A percentile compares a stretch with the other conserved stretches of the same genome.
phyloP scores from a whole-genome alignment of 2,113 vertebrate species.

The Penelope pileata region DNA sequence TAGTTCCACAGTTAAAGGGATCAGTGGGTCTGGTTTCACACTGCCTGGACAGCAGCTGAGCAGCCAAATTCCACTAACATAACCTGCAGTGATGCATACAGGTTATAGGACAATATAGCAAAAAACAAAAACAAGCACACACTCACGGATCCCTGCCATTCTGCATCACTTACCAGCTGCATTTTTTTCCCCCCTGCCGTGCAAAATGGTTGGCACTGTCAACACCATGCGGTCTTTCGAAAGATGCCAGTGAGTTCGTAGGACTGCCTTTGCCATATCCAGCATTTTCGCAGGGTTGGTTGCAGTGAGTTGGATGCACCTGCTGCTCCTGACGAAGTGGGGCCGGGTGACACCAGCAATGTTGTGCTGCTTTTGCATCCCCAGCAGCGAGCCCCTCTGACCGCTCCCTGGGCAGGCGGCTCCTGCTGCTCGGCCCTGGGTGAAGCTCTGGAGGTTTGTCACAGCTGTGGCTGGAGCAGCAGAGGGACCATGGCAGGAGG shows the following conservation, averaged over 20 bases:
- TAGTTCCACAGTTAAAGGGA: neutral
- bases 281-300: neutral
- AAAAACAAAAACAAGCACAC: constrained; percentile 3
- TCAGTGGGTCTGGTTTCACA: neutral
- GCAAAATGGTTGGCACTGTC: constrained; percentile 38
- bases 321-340: neutral
- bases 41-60: neutral
- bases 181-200: neutral
- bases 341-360: neutral
- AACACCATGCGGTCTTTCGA: neutral
- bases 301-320: neutral
- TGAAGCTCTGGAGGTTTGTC: no score
- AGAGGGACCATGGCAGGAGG: neutral
- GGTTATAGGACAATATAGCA: constrained; percentile 2
- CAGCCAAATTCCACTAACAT: constrained; percentile 23
- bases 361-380: neutral
- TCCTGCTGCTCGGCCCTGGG: neutral
- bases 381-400: neutral
- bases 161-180: constrained; percentile 40
- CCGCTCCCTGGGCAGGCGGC: neutral
- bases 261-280: neutral
- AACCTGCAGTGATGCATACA: constrained; percentile 4
- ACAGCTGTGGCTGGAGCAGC: neutral
- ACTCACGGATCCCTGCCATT: neutral
- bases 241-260: neutral